These are phyloP conservation scores for Protonibea diacanthus DNA, from an alignment of 2,797 vertebrate species.

Conservation along the genomic window DNA sequence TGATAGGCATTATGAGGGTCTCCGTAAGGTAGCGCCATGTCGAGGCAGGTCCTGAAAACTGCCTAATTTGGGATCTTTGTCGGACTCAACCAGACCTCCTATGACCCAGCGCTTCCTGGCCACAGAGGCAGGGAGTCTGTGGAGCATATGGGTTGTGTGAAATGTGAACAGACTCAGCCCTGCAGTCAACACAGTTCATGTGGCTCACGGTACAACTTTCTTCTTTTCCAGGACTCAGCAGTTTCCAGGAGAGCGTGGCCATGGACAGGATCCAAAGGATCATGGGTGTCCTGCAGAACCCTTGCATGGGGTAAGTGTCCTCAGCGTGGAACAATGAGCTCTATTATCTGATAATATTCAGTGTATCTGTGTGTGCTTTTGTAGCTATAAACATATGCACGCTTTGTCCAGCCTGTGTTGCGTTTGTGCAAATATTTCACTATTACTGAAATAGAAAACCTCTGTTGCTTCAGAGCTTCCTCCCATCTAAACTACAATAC, in stretches of 20 bases:
- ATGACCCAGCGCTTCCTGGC: slow-evolving; percentile 78
- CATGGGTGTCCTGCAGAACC: slow-evolving; percentile 89
- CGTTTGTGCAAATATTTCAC: not conserved
- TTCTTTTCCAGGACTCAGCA: slow-evolving; percentile 86
- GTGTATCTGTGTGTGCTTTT: not conserved
- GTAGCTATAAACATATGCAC: not conserved
- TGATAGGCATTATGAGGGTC: slow-evolving; percentile 36
- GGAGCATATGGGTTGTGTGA: too few species aligned
- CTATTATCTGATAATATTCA: not conserved
- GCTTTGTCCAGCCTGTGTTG: not conserved
- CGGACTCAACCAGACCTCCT: slow-evolving; percentile 58
- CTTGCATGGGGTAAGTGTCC: slow-evolving; percentile 85
- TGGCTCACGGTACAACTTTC: slow-evolving; percentile 67
- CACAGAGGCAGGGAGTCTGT: slow-evolving; percentile 72
- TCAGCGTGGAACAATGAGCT: slow-evolving; percentile 3
- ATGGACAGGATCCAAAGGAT: slow-evolving; percentile 90
- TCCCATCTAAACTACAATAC: not conserved
- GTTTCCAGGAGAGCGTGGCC: slow-evolving; percentile 89
- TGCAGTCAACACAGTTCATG: slow-evolving; percentile 70
- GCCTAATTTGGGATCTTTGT: slow-evolving; percentile 69
- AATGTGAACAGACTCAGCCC: slow-evolving; percentile 60
- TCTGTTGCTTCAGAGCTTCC: not conserved
- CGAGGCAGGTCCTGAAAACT: slow-evolving; percentile 58
- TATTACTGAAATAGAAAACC: not conserved
- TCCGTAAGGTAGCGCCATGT: slow-evolving; percentile 41